phyloP scores from a whole-genome alignment of 2,797 vertebrate species.

The Syngnathus acus region DNA sequence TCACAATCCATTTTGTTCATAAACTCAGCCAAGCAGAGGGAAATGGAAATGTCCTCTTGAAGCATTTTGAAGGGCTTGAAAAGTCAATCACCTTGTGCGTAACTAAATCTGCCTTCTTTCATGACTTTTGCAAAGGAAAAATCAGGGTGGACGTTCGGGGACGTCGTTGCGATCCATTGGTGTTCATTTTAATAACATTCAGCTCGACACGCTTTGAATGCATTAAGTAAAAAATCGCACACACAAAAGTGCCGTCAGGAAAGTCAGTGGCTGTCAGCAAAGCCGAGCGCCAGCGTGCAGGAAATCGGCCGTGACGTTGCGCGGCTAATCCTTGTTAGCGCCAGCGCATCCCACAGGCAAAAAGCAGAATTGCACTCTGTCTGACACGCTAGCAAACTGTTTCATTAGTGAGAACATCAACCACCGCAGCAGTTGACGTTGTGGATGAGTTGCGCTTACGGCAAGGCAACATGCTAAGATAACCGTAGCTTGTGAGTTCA shows the following conservation, averaged over 20 bases:
- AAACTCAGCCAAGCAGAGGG: background rate
- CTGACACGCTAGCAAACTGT: background rate
- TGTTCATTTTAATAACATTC: slow-evolving; percentile 22
- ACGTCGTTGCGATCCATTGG: slow-evolving; percentile 5
- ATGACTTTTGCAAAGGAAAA: background rate
- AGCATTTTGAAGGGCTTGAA: background rate
- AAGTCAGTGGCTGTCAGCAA: slow-evolving; percentile 20
- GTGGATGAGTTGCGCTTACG: too few relatives aligned
- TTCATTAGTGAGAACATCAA: too few relatives aligned
- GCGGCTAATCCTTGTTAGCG: background rate
- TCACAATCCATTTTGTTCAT: background rate
- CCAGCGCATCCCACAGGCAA: background rate
- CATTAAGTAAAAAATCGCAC: slow-evolving; percentile 10
- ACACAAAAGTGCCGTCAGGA: slow-evolving; percentile 24
- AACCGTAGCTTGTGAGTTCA: too few relatives aligned
- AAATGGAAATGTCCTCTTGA: background rate
- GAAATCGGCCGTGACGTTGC: background rate
- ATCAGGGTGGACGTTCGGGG: background rate
- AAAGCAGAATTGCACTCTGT: background rate
- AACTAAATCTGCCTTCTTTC: background rate
- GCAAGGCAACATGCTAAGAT: too few relatives aligned
- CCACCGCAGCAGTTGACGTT: too few relatives aligned
- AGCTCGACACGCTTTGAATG: slow-evolving; percentile 15
- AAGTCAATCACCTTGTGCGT: background rate
- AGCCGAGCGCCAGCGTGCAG: background rate